Percentiles rank a stretch among this genome's conserved stretches.
Evolutionary conservation across 2,888 invertebrate species (phyloP).

Genomic region (Xestia c-nigrum): DNA sequence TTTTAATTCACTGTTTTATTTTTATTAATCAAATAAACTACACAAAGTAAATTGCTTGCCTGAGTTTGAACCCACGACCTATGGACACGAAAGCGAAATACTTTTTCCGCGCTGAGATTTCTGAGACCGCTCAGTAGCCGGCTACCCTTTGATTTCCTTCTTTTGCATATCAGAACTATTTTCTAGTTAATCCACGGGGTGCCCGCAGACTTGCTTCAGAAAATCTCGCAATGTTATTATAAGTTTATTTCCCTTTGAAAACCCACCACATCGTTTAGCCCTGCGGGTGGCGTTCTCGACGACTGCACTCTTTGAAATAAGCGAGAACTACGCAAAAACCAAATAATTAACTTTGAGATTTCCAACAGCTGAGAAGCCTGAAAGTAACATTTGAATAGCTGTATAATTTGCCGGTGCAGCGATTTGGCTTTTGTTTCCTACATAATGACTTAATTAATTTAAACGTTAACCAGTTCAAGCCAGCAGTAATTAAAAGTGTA

Average conservation of each 20-base stretch:
- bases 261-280: slow-evolving; percentile 17
- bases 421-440: not conserved
- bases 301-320: slow-evolving; percentile 36
- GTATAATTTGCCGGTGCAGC: not conserved
- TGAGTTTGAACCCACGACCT: not conserved
- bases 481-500: not conserved
- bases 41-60: not conserved
- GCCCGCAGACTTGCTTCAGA: slow-evolving; percentile 20
- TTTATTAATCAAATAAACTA: not conserved
- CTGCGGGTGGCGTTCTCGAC: not conserved
- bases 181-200: slow-evolving; percentile 21
- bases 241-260: slow-evolving; percentile 52
- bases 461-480: slow-evolving; percentile 6
- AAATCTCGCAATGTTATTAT: slow-evolving; percentile 52
- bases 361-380: not conserved
- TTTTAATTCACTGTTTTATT: not conserved
- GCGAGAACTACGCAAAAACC: slow-evolving; percentile 2
- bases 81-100: not conserved
- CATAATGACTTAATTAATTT: not conserved
- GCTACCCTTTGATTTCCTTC: slow-evolving; percentile 12
- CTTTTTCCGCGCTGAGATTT: not conserved
- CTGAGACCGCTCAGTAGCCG: not conserved
- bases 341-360: slow-evolving; percentile 26
- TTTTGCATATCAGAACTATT: slow-evolving; percentile 44
- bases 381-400: slow-evolving; percentile 15